A percentile compares a stretch with the other conserved stretches of the same genome.
phyloP scores from a whole-genome alignment of 1,140 invertebrate genomes.

The Aphidius gifuensis region DNA sequence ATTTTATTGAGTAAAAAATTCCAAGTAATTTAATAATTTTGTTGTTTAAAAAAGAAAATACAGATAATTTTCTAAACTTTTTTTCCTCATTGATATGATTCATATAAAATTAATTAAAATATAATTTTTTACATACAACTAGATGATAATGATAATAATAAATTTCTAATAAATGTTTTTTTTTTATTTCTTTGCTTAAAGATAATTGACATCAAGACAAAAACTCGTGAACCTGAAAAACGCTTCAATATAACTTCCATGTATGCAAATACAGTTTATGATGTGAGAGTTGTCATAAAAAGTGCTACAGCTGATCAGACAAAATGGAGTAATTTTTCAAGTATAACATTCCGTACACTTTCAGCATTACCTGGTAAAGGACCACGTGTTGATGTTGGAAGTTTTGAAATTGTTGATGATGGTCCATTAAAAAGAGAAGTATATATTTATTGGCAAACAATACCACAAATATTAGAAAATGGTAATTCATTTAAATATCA shows the following conservation, averaged over 20 bases:
- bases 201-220: slow-evolving; percentile 43
- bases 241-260: slow-evolving; percentile 61
- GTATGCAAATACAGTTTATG: slow-evolving; percentile 65
- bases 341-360: slow-evolving; percentile 58
- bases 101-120: too few species aligned
- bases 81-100: too few species aligned
- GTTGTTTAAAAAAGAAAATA: neutral
- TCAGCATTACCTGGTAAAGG: slow-evolving; percentile 61
- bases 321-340: slow-evolving; percentile 64
- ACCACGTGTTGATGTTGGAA: slow-evolving; percentile 63
- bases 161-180: neutral
- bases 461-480: slow-evolving; percentile 61
- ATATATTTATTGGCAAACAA: slow-evolving; percentile 69
- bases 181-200: slow-evolving; percentile 25
- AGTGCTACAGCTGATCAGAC: slow-evolving; percentile 54
- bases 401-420: slow-evolving; percentile 61
- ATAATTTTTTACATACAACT: too few species aligned
- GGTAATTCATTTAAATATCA: slow-evolving; percentile 57
- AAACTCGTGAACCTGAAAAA: slow-evolving; percentile 33
- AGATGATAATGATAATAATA: too few species aligned
- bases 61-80: too few species aligned
- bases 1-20: neutral
- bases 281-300: slow-evolving; percentile 64
- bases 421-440: slow-evolving; percentile 54
- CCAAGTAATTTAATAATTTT: neutral